Evolutionary conservation across 2,888 invertebrate species (phyloP), one percentile per base, ranked within the genome.

Genomic region (Urechis unicinctus): DNA sequence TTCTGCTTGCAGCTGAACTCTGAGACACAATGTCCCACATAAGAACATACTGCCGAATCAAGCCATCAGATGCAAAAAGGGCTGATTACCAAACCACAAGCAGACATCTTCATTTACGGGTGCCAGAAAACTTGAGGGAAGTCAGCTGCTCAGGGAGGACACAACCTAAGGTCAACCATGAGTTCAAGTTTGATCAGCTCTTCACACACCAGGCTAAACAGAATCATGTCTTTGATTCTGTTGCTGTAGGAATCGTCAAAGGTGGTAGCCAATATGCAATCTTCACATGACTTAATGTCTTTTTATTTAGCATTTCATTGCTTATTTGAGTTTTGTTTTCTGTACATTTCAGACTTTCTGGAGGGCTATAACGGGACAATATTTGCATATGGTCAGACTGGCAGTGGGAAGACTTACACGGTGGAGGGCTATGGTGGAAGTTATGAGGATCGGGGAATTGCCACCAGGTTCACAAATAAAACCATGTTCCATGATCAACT

Each of bases 371-470:
- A 74, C 69, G 74, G 73, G 5, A 74, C 74, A 4, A 73, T 74
- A 52, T 74, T 74, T 66, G 74, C 74, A n/a, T 74, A 73, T 61
- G 74, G 74, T n/a, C 74, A 74, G 60, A 74, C 74, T 22, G 72
- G 73, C n/a, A 72, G 70, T 22, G 74, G 74, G 1, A 74, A 74
- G 59, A 74, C 74, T 0, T 72, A 66, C 58, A 74, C 74, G 1
- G 68, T 74, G 55, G 73, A 74, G 52, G 74, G 74, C 3, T 66
- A 66, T 53, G 65, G 69, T 9, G 62, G 66, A 46, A 62, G 63
- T 2, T 71, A 67, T 56, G 63, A 64, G 25, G 64, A 69, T 17
- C 61, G 72, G 54, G 72, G 72, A 21, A 61, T 74, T 43, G 71
- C 72, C 52, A 71, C 73, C 5, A 71, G 74, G 73, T 74, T 55